phyloP scores from a whole-genome alignment of 2,888 invertebrate genomes.

The Eupithecia dodoneata region DNA sequence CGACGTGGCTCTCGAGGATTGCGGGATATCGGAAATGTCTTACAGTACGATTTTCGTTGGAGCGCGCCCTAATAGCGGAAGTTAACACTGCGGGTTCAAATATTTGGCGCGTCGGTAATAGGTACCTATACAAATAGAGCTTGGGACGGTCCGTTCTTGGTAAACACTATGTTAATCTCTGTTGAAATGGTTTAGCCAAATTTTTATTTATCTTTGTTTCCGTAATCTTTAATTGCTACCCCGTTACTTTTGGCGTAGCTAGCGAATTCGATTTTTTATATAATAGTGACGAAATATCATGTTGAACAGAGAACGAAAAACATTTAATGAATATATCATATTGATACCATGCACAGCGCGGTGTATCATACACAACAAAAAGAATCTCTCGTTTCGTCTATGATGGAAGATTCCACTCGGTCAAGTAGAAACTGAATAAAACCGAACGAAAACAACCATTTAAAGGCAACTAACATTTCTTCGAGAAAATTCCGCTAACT shows the following conservation, averaged over 20 bases:
- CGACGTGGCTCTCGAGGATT: slow-evolving; percentile 54
- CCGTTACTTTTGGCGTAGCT: not conserved
- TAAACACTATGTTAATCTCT: not conserved
- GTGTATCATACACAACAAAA: not conserved
- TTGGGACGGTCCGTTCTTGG: not conserved
- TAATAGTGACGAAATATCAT: not conserved
- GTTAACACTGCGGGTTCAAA: slow-evolving; percentile 39
- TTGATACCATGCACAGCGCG: not conserved
- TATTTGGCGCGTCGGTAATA: slow-evolving; percentile 4
- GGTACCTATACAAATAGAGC: slow-evolving; percentile 1
- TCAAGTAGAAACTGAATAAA: slow-evolving; percentile 17
- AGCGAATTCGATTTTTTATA: too few relatives aligned
- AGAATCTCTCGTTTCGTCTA: not conserved
- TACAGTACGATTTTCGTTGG: slow-evolving; percentile 43
- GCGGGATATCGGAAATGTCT: slow-evolving; percentile 56
- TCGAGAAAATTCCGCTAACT: slow-evolving; percentile 13
- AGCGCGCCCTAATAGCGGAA: slow-evolving; percentile 45
- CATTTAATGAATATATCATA: not conserved
- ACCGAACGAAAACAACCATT: slow-evolving; percentile 17
- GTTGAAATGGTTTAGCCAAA: not conserved
- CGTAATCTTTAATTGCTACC: not conserved
- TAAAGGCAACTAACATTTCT: slow-evolving; percentile 31
- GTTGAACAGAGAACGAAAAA: not conserved
- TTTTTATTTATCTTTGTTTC: not conserved
- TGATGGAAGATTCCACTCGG: slow-evolving; percentile 10